Percentiles rank a stretch among this genome's conserved stretches.
phyloP scores from a whole-genome alignment of 1,140 invertebrate genomes.

The Himalopsyche phryganea region DNA sequence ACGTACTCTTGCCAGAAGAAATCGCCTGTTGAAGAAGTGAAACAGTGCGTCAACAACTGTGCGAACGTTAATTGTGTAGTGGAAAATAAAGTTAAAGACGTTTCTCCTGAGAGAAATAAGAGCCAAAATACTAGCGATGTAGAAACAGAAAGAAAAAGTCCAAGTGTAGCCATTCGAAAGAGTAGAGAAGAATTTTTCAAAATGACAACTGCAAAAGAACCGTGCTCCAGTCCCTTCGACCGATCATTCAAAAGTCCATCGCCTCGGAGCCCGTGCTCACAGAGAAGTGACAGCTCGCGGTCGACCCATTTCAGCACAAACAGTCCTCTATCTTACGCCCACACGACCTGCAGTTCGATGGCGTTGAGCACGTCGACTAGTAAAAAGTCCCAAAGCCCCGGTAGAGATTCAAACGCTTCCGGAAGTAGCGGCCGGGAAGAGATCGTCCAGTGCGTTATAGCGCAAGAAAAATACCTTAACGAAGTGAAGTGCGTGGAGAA shows the following conservation, averaged over 20 bases:
- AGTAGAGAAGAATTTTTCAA: constrained; percentile 34
- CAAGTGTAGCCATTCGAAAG: constrained; percentile 18
- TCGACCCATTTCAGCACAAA: constrained; percentile 39
- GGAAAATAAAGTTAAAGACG: constrained; percentile 16
- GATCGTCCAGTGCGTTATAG: constrained; percentile 51
- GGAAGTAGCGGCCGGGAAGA: constrained; percentile 24
- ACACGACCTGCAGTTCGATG: constrained; percentile 53
- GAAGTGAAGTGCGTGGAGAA: constrained; percentile 52
- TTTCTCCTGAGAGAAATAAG: constrained; percentile 7
- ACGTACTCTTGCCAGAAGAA: constrained; percentile 24
- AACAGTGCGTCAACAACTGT: constrained; percentile 21
- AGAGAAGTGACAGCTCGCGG: constrained; percentile 28
- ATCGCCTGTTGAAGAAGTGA: constrained; percentile 3
- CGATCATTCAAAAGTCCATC: constrained; percentile 26
- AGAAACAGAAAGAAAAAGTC: constrained; percentile 7
- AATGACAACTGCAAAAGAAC: constrained; percentile 15
- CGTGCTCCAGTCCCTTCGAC: constrained; percentile 21
- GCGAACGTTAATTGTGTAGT: constrained; percentile 18
- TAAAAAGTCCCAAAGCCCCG: constrained; percentile 46
- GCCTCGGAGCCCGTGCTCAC: constrained; percentile 26
- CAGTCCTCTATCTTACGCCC: constrained; percentile 51
- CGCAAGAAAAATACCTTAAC: constrained; percentile 52
- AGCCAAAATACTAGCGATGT: not conserved
- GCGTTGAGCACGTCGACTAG: constrained; percentile 52
- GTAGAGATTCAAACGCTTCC: constrained; percentile 46